Conservation (phyloP, 2,888 invertebrate genomes). For the Drosophila picticornis region DNA sequence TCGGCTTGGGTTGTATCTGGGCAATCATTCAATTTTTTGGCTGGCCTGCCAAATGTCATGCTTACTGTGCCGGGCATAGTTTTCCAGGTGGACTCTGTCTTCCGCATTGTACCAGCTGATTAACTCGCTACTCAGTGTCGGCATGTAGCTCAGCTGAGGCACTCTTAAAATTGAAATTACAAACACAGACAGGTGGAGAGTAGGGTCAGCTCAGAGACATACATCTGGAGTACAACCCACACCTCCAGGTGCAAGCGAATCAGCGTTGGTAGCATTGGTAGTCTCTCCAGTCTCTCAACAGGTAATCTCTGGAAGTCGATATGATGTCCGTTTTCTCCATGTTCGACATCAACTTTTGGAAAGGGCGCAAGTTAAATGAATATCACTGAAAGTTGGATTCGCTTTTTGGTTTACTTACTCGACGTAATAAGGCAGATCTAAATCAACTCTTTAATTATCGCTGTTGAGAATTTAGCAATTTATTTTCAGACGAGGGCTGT, state of each 20-base stretch:
- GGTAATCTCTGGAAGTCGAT: neutral
- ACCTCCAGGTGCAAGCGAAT: constrained; percentile 25
- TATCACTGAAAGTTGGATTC: neutral
- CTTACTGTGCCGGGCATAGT: constrained; percentile 21
- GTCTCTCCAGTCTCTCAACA: constrained; percentile 11
- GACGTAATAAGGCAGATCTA: neutral
- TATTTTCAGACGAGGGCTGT: neutral
- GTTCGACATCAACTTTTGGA: constrained; percentile 12
- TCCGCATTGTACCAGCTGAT: constrained; percentile 4
- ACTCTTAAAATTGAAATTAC: constrained; percentile 4
- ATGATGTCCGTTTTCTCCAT: constrained; percentile 17
- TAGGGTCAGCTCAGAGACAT: constrained; percentile 10
- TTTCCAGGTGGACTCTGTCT: constrained; percentile 1
- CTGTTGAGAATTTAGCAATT: neutral
- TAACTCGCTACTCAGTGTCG: constrained; percentile 35
- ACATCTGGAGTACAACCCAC: neutral
- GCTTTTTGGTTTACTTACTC: constrained; percentile 23
- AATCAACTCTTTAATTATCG: neutral
- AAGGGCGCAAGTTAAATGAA: constrained; percentile 20
- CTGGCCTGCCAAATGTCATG: constrained; percentile 29
- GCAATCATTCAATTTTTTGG: neutral
- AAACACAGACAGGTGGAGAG: neutral
- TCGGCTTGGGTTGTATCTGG: constrained; percentile 2
- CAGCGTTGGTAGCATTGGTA: constrained; percentile 31
- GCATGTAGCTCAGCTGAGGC: constrained; percentile 11